phyloP scores from a whole-genome alignment of 2,113 vertebrate genomes.

The Eidolon helvum region DNA sequence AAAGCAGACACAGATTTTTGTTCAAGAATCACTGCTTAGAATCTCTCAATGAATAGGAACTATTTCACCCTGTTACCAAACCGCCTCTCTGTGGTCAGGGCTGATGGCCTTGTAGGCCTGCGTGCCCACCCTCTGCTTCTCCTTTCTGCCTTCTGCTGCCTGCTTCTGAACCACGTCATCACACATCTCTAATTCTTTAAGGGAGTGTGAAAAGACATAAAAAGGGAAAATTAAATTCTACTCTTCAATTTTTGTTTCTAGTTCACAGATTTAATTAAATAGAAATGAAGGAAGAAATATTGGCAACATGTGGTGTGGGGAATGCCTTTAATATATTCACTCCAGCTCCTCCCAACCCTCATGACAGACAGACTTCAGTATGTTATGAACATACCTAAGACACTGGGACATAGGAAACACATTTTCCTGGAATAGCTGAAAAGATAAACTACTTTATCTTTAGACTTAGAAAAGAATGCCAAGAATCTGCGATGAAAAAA shows the following conservation, averaged over 20 bases:
- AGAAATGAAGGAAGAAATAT: neutral
- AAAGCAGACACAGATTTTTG: neutral
- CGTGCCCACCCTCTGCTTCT: neutral
- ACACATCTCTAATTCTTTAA: neutral
- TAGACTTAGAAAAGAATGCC: neutral
- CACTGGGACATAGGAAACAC: accelerated
- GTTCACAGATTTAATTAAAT: constrained; percentile 21
- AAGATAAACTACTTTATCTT: neutral
- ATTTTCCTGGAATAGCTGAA: neutral
- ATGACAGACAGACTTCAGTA: neutral
- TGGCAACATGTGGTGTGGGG: neutral
- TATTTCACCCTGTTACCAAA: too few species aligned
- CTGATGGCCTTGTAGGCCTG: neutral
- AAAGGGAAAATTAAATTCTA: constrained; percentile 32
- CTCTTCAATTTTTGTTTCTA: constrained; percentile 12
- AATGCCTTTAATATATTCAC: neutral
- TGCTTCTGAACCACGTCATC: neutral
- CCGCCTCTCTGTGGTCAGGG: neutral
- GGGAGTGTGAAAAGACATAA: neutral
- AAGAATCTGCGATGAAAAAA: neutral
- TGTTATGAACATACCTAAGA: neutral
- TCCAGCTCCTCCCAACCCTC: neutral
- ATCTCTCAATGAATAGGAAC: neutral
- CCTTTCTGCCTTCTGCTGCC: neutral
- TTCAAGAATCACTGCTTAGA: neutral